A percentile compares a stretch with the other conserved stretches of the same genome.
phyloP scores from a whole-genome alignment of 2,113 vertebrate species.

The Cathartes aura region DNA sequence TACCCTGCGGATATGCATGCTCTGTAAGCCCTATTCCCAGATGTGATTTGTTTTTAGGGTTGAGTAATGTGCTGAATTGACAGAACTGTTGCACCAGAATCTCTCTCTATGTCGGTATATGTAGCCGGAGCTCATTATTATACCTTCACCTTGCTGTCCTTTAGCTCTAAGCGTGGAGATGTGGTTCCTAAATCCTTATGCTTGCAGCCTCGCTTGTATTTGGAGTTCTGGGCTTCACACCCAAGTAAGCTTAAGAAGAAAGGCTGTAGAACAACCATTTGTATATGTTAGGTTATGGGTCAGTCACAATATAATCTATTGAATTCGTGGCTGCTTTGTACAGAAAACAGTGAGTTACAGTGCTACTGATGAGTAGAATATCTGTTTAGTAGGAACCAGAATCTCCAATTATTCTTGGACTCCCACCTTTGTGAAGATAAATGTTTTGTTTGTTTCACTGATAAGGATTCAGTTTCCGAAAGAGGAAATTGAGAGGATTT shows the following conservation, averaged over 20 bases:
- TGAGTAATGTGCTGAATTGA: not conserved
- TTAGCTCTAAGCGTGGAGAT: not conserved
- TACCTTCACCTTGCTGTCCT: not conserved
- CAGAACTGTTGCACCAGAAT: not conserved
- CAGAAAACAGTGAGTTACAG: not conserved
- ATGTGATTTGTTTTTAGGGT: not conserved
- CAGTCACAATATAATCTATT: not conserved
- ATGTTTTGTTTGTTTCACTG: not conserved
- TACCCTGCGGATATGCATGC: not conserved
- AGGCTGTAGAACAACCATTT: not conserved
- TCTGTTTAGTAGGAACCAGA: not conserved
- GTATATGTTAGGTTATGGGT: not conserved
- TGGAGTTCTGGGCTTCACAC: not conserved
- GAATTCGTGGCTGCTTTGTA: not conserved
- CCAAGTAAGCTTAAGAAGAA: not conserved
- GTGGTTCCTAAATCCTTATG: not conserved
- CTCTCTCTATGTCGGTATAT: not conserved
- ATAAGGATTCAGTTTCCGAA: not conserved
- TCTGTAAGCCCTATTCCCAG: not conserved
- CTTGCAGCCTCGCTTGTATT: not conserved
- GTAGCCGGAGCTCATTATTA: not conserved
- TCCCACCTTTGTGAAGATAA: not conserved
- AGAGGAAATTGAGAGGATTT: too few relatives aligned
- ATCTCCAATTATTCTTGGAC: not conserved
- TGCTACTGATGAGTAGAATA: not conserved